These are phyloP conservation scores for Pseudoips prasinana DNA, from an alignment of 2,888 invertebrate genomes.

Conservation along the genomic window DNA sequence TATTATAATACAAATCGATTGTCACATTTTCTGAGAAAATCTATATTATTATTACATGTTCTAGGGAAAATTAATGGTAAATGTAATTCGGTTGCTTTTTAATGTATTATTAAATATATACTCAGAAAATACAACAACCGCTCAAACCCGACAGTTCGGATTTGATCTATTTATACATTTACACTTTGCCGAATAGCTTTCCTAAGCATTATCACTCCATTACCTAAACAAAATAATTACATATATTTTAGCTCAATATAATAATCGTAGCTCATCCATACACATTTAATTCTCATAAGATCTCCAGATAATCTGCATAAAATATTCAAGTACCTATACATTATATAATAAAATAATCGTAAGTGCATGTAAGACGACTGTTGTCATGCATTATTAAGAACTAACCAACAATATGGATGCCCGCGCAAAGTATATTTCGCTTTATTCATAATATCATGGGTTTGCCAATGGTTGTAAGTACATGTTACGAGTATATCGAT, in stretches of 20 bases:
- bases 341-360: conserved; percentile 1
- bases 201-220: conserved; percentile 64
- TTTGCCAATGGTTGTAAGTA: no score
- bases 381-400: no score
- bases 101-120: conserved; percentile 14
- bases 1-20: conserved; percentile 58
- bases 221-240: conserved; percentile 62
- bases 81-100: conserved; percentile 3
- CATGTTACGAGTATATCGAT: no score
- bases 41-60: conserved; percentile 4
- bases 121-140: conserved; percentile 57
- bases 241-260: conserved; percentile 54
- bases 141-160: conserved; percentile 55
- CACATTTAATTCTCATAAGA: conserved; percentile 45
- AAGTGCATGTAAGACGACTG: conserved; percentile 1
- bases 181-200: conserved; percentile 66
- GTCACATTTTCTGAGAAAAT: conserved; percentile 53
- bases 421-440: conserved; percentile 2
- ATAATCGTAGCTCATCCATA: conserved; percentile 49
- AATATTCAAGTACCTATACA: conserved; percentile 32
- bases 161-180: conserved; percentile 76
- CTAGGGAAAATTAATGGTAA: conserved; percentile 6
- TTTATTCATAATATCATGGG: conserved; percentile 1
- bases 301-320: conserved; percentile 42
- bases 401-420: conserved; percentile 3